Base-by-base conservation (phyloP, 1,140 invertebrate species). In the Bombus sylvicola region DNA sequence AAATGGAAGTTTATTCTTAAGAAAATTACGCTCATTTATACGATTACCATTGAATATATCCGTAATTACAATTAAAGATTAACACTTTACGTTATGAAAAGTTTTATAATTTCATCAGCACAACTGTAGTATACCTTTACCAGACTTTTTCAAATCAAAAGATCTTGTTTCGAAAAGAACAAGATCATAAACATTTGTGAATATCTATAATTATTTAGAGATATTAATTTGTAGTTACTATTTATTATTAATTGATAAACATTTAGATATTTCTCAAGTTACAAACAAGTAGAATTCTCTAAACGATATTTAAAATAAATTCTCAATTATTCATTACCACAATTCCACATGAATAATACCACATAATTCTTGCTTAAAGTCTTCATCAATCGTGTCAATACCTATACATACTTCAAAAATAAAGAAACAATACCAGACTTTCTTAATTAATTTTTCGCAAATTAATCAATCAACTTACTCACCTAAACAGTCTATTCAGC, bases 391-490 rank as follows among this genome's bases (percentile, higher is more conserved):
- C 28, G 1, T 53, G 18, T 53, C 57, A 28, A 28, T 10, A 59
- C 3, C 10, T n/a, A n/a, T 28, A n/a, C 59, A n/a, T 22, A 4
- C 28, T 5, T 15, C 15, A 31, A n/a, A 15, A 64, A 6, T 15
- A 15, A 12, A 31, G 13, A 4, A 18, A 64, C 1, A 5, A 15
- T 66, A 22, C n/a, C 62, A 66, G 31, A 15, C 12, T 13, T 34
- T 9, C 8, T 39, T 72, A 39, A 39, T 69, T 1, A 69, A 39
- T 28, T 28, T 72, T 41, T 43, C 1, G 34, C n/a, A 31, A 73
- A 31, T 41, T 28, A 59, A 81, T 73, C 57, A 73, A 72, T 72
- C 79, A 41, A 81, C 28, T 9, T n/a, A 22, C 66, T 22, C 47
- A 47, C n/a, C 34, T 25, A 59, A 72, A 41, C 37, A n/a, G 37